These are phyloP conservation scores for Heterocephalus glaber DNA, from an alignment of 2,113 vertebrate species.

Conservation along the genomic window DNA sequence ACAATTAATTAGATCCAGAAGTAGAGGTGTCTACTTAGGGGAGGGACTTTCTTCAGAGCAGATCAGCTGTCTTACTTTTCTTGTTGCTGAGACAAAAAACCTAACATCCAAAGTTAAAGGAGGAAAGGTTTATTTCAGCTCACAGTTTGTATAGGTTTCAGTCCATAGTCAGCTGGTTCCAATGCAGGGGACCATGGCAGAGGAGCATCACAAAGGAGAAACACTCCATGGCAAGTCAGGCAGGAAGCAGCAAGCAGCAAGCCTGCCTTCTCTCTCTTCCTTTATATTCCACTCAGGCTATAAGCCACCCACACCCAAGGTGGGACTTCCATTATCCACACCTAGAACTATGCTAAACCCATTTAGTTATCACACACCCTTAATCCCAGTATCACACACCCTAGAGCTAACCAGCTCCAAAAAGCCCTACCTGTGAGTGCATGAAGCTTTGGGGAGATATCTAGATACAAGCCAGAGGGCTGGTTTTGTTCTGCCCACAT, in stretches of 20 bases:
- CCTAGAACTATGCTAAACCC: neutral
- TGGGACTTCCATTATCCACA: neutral
- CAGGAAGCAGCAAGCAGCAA: neutral
- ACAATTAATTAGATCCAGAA: neutral
- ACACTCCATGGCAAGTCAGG: neutral
- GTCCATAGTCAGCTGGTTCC: neutral
- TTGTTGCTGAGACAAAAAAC: neutral
- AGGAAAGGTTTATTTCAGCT: neutral
- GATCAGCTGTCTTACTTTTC: neutral
- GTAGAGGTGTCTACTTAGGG: neutral
- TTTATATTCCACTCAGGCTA: neutral
- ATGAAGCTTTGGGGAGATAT: neutral
- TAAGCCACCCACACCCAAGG: neutral
- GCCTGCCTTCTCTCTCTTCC: neutral
- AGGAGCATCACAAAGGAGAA: neutral
- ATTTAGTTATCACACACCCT: neutral
- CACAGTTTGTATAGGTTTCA: neutral
- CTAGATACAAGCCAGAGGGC: neutral
- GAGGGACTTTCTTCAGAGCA: neutral
- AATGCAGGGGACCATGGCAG: neutral
- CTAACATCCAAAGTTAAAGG: neutral
- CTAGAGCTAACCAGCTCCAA: neutral
- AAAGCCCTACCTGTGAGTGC: neutral
- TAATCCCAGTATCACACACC: neutral
- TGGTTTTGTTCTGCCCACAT: neutral